Evolutionary conservation across 2,888 invertebrate species (phyloP), one percentile per base, ranked within the genome.

Genomic region (Beris chalybata): DNA sequence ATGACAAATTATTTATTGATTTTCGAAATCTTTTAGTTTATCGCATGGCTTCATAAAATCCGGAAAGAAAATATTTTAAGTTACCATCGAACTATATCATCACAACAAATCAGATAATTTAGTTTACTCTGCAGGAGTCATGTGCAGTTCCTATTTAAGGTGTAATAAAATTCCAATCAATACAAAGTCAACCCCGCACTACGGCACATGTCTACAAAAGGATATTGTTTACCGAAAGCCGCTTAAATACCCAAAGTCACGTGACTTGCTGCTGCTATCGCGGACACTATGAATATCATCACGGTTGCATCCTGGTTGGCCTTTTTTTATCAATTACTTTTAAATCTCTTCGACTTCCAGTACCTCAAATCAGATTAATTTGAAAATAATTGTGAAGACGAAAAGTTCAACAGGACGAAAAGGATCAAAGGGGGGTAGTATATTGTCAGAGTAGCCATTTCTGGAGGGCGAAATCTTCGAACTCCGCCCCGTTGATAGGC

Each of bases 201-300:
- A 13, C 12, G 7, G 15, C n/a, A 12, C 13, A 13, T 5, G 48
- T 5, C 5, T 12, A 48, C 5, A 15, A 48, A 11, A 13, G 15
- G 3, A 48, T 48, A 5, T 4, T 48, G n/a, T 15, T 53, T 29
- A 30, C 38, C 38, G 38, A 38, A 38, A 38, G 38, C 38, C 38
- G 38, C 38, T 31, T n/a, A 30, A 53, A 30, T 30, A 53, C 29
- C 53, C 29, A 22, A 22, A 53, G 53, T 53, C 53, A 53, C 53
- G 53, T 53, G 53, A 6, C n/a, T 6, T 12, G n/a, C 48, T 13
- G 6, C 12, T 12, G 48, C n/a, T 48, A 48, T 48, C 5, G 5
- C 6, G 5, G 15, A 6, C n/a, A 12, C 12, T 12, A 13, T 48
- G 15, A 48, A 13, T 48, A 13, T 9, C 38, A 38, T 7, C 9